Evolutionary conservation across 64 coral and sea anemone genomes (phyloP).

Genomic region (Montipora efflorescens): DNA sequence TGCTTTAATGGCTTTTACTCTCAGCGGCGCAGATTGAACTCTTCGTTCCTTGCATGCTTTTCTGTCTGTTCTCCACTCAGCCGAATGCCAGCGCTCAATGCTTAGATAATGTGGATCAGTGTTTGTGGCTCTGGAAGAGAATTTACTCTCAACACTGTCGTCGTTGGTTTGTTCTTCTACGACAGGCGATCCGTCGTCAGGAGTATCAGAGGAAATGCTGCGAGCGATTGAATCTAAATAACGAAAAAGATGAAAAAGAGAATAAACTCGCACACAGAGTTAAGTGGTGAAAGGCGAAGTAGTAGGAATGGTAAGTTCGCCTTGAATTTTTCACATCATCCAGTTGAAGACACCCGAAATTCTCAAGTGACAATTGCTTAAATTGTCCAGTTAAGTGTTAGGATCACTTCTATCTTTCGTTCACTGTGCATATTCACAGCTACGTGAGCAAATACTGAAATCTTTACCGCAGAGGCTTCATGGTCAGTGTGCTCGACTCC

Average conservation of each 20-base stretch:
- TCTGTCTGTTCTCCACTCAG: slow-evolving; percentile 78
- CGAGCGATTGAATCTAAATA: slow-evolving; percentile 9
- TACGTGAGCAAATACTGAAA: too few relatives aligned
- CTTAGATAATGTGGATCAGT: slow-evolving; percentile 90
- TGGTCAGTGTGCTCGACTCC: too few relatives aligned
- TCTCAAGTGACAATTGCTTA: too few relatives aligned
- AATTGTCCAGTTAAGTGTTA: too few relatives aligned
- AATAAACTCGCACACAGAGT: not conserved
- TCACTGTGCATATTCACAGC: too few relatives aligned
- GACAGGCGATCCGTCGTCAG: slow-evolving; percentile 2
- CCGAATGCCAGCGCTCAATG: slow-evolving; percentile 75
- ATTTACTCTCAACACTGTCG: not conserved
- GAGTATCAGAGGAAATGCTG: slow-evolving; percentile 6
- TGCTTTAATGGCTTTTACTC: slow-evolving; percentile 75
- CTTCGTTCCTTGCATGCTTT: slow-evolving; percentile 70
- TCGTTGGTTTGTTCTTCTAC: not conserved
- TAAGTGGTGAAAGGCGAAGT: not conserved
- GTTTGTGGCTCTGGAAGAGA: slow-evolving; percentile 51
- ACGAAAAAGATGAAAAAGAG: not conserved
- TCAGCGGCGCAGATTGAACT: slow-evolving; percentile 62
- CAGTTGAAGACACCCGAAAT: too few relatives aligned
- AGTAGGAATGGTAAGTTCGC: too few relatives aligned
- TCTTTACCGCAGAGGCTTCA: too few relatives aligned
- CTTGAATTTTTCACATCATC: too few relatives aligned
- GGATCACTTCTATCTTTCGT: too few relatives aligned